Evolutionary conservation across 2,888 invertebrate genomes (phyloP).

Genomic region (Hydriomena furcata): DNA sequence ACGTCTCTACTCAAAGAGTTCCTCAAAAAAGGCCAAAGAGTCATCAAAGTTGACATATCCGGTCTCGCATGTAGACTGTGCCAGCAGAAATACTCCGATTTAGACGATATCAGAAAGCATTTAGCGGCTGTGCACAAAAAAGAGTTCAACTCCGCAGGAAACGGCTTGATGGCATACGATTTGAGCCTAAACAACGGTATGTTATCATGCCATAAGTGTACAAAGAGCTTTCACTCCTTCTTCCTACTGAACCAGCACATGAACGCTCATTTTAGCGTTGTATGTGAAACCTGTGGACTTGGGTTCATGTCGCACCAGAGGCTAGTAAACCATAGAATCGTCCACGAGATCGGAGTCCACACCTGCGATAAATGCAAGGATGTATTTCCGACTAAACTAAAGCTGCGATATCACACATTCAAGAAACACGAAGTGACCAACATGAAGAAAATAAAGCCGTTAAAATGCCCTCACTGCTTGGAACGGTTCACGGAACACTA

Average conservation of each 20-base stretch:
- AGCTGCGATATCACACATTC: slow-evolving; percentile 66
- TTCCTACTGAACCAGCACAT: slow-evolving; percentile 72
- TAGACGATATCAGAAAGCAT: slow-evolving; percentile 69
- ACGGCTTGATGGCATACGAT: slow-evolving; percentile 72
- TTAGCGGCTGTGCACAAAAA: slow-evolving; percentile 59
- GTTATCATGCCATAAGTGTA: slow-evolving; percentile 66
- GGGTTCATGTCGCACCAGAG: slow-evolving; percentile 75
- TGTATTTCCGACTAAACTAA: slow-evolving; percentile 67
- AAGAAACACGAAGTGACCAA: slow-evolving; percentile 70
- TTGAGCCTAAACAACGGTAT: slow-evolving; percentile 58
- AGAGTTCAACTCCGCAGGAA: slow-evolving; percentile 72
- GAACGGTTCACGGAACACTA: slow-evolving; percentile 75
- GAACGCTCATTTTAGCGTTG: slow-evolving; percentile 74
- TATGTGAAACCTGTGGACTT: slow-evolving; percentile 74
- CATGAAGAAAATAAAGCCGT: slow-evolving; percentile 63
- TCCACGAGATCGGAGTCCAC: slow-evolving; percentile 69
- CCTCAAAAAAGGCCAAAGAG: slow-evolving; percentile 69
- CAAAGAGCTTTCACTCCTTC: slow-evolving; percentile 69
- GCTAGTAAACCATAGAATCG: slow-evolving; percentile 66
- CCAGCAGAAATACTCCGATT: slow-evolving; percentile 63
- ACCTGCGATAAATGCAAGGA: slow-evolving; percentile 70
- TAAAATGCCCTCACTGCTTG: slow-evolving; percentile 74
- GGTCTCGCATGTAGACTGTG: slow-evolving; percentile 67
- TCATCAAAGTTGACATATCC: slow-evolving; percentile 76
- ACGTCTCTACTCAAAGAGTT: slow-evolving; percentile 60